Evolutionary conservation across 1,140 invertebrate species (phyloP), one percentile per base, ranked within the genome.

Genomic region (Panulirus ornatus): DNA sequence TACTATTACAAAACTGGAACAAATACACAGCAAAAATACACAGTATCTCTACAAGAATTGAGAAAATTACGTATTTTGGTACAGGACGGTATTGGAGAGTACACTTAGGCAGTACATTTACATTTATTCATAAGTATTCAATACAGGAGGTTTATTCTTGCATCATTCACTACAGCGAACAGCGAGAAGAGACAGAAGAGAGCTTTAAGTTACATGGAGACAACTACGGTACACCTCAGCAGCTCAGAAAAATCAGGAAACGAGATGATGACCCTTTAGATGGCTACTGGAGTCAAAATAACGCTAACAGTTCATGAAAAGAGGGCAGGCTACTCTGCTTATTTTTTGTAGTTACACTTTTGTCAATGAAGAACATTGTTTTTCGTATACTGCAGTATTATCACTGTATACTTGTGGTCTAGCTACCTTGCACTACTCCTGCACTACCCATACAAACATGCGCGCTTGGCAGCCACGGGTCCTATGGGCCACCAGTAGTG

Each of bases 401-500:
- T 92, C 92, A 92, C 92, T 92, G 92, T 92, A 92, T 92, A 92
- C 92, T 92, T 92, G 89, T 90, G 92, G 90, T 91, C 91, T 92
- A 92, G 87, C 91, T 92, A 92, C 87, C 91, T 92, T 81, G 91
- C 91, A 90, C 87, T 90, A 92, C 91, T 90, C 91, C 88, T 92
- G 91, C 85, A 90, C 88, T 90, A 90, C 51, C 88, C 88, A 84
- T 84, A 90, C 88, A 90, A 90, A 88, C 88, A 92, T 92, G 91
- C 91, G 88, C 91, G 75, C 91, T 85, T 73, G 81, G 76, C 91
- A 91, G 79, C 63, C 36, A 40, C 36, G 54, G 87, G 86, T 84
- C 83, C 73, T 47, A 36, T 66, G 76, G 91, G 85, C 75, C 81
- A 84, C 54, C 44, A 78, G 34, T 79, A 78, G 73, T 76, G 66